phyloP scores from a whole-genome alignment of 2,113 vertebrate genomes.

The Columba livia region DNA sequence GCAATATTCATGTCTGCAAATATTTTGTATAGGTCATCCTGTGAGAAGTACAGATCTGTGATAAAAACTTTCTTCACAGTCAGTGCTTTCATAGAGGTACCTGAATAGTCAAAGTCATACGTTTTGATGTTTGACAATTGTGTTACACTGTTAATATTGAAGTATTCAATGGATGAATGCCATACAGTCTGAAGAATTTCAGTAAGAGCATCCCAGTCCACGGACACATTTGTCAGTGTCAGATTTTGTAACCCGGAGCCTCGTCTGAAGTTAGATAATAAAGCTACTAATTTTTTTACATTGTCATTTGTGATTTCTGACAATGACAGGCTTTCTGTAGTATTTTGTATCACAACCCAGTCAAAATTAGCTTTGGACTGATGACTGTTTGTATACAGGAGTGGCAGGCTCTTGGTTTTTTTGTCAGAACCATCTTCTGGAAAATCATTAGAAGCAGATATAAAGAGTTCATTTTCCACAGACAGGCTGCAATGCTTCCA shows the following conservation, averaged over 20 bases:
- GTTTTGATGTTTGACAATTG: rapidly evolving
- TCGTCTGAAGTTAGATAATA: constrained; percentile 14
- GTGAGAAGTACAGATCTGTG: constrained; percentile 66
- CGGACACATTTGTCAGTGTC: constrained; percentile 69
- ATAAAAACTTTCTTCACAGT: not conserved
- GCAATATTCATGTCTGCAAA: constrained; percentile 81
- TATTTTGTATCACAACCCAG: constrained; percentile 47
- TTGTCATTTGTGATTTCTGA: constrained; percentile 60
- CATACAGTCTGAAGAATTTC: constrained; percentile 61
- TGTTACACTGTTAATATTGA: not conserved
- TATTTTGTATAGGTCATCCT: constrained; percentile 75
- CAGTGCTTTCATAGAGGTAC: constrained; percentile 74
- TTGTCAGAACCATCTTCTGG: constrained; percentile 49
- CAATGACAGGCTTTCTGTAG: constrained; percentile 69
- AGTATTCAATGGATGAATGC: constrained; percentile 62
- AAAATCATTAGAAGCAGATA: constrained; percentile 18
- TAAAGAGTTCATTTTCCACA: constrained; percentile 31
- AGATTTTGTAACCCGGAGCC: constrained; percentile 57
- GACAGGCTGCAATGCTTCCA: constrained; percentile 7
- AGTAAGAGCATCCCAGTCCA: constrained; percentile 72
- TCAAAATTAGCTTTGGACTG: not conserved
- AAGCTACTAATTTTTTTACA: not conserved
- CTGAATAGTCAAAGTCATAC: not conserved
- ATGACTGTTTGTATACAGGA: constrained; percentile 36
- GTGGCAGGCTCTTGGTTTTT: constrained; percentile 54